Evolutionary conservation across 2,113 vertebrate genomes (phyloP), one percentile per base, ranked within the genome.

Genomic region (Saguinus imperator): DNA sequence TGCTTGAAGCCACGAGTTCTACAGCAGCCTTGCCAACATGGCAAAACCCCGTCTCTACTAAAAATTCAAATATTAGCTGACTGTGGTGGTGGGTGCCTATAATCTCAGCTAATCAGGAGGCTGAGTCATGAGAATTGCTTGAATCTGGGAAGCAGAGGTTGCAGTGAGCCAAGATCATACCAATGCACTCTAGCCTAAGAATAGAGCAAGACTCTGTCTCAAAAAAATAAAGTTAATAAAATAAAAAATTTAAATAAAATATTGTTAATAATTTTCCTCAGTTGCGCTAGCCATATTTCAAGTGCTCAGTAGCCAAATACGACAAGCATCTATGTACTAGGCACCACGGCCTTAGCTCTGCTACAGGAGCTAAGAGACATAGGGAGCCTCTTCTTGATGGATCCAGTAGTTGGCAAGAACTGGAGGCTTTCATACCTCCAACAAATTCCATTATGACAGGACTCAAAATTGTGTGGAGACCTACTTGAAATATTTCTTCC

Each of bases 401-500:
- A 87, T 85, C 27, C 61, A 91, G 83, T 48, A 87, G 48, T 23
- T 79, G 68, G 79, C 87, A 95, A 27, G 58, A 94, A 91, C 16
- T 70, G 11, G 27, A 79, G 35, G 35, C 83, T 94, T 83, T 90
- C 88, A 95, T 13, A 83, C 32, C 20, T 94, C 17, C 23, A 96
- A 68, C 21, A 92, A 89, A 87, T 80, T 90, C 57, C 72, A 87
- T 84, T 68, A 90, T 48, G n/a, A 84, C 93, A 94, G 66, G 32
- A 83, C 66, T 93, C 37, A 45, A 18, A 90, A 89, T 29, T 87
- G 48, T 89, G 48, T 70, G 32, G 77, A 93, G 68, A 95, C 32
- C 55, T 94, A 90, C 40, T 87, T 64, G 80, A 95, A 94, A 73
- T 55, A 61, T 89, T 35, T 94, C 85, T 94, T 70, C 68, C n/a